Conservation (phyloP, 2,113 vertebrate species). For the Rutilus rutilus region DNA sequence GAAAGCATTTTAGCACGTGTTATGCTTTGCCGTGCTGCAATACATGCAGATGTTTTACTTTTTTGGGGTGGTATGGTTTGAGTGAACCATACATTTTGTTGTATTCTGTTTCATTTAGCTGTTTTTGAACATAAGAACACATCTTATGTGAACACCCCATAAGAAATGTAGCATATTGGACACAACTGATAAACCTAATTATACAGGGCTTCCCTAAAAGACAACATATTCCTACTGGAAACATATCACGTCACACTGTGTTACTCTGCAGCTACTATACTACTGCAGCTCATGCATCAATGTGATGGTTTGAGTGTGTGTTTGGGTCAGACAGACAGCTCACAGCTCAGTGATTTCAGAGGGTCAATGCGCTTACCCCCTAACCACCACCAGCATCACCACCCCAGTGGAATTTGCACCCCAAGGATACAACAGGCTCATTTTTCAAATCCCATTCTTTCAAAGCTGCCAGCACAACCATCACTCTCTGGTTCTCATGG, state of each 20-base stretch:
- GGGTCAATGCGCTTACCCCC: constrained; percentile 43
- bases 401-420: constrained; percentile 74
- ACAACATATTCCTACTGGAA: background rate
- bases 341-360: constrained; percentile 57
- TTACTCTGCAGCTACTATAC: background rate
- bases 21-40: too few species aligned
- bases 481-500: constrained; percentile 75
- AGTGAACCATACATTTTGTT: too few species aligned
- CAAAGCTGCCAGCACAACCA: constrained; percentile 66
- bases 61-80: too few species aligned
- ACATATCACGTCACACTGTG: background rate
- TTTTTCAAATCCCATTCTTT: constrained; percentile 65
- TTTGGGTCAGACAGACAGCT: constrained; percentile 56
- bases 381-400: constrained; percentile 60
- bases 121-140: background rate
- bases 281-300: constrained; percentile 12
- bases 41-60: too few species aligned
- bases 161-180: background rate
- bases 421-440: constrained; percentile 75
- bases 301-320: constrained; percentile 49
- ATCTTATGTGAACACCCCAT: background rate
- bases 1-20: too few species aligned
- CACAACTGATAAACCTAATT: background rate
- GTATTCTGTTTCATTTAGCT: background rate
- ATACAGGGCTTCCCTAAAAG: background rate